Base-by-base conservation (phyloP, 2,888 invertebrate species). In the Zhengitettix transpicula region DNA sequence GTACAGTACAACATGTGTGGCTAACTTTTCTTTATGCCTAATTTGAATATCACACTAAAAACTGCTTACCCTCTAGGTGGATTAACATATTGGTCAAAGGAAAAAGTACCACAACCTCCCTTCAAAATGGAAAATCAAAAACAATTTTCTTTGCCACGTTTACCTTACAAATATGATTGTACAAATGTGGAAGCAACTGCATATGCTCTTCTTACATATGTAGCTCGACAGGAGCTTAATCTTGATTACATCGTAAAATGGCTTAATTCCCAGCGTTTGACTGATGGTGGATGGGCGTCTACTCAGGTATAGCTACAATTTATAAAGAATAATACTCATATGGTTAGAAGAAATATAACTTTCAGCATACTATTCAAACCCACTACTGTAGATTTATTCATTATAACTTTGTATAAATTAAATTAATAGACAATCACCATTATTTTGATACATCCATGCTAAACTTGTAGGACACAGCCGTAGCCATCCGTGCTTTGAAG, bases 171-270 rank as follows among this genome's bases (percentile, higher is more conserved):
- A 66, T 90, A 85, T 71, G 97, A 97, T 75, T 83, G 91, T 0
- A 85, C 89, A 70, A 96, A 95, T 71, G 87, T 96, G 55, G 94
- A 94, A 69, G 84, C 95, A 0, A 97, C 96, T 0, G 88, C 95
- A 0, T 96, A 94, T 71, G 96, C 90, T 1, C 75, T 97, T 56
- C 76, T 97, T 67, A 87, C 92, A 0, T 91, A 93, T 70, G 90
- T 91, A 63, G 87, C 87, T 42, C 80, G 90, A 16, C 87, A 92
- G 71, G 91, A 92, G 69, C 75, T 82, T 58, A 81, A 84, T 67
- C 83, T 89, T 61, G 90, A 93, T 68, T 83, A 86, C 2, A 91
- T 94, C 65, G 92, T 93, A 11, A 85, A 87, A 71, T 94, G 94
- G 94, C 75, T 94, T 52, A 94, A 93, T 71, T 80, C 90, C 1